A percentile compares a stretch with the other conserved stretches of the same genome.
These are phyloP conservation scores for Catharus fuscescens DNA, from an alignment of 2,113 vertebrate species.

Conservation along the genomic window DNA sequence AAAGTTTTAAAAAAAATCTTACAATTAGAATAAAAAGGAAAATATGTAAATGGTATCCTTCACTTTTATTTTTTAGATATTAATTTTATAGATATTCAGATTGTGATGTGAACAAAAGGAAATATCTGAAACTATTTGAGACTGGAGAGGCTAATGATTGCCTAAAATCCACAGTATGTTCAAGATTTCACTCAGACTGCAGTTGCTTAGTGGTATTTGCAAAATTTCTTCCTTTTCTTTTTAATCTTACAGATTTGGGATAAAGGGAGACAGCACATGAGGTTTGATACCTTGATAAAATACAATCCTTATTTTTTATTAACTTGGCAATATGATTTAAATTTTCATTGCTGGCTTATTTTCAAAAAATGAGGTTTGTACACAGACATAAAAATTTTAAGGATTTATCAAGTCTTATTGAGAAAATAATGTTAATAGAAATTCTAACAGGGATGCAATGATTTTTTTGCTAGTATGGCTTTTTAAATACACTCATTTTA, in stretches of 20 bases:
- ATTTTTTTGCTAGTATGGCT: background rate
- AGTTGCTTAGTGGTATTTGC: background rate
- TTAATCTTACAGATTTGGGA: background rate
- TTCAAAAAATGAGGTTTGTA: background rate
- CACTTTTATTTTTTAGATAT: background rate
- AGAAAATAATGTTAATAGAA: background rate
- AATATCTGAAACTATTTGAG: background rate
- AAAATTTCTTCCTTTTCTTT: background rate
- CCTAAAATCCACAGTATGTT: background rate
- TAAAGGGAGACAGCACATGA: background rate
- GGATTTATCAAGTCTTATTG: background rate
- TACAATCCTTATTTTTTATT: background rate
- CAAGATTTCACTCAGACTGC: background rate
- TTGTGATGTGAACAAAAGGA: background rate
- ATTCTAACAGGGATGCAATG: background rate
- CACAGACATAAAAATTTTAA: background rate
- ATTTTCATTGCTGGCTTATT: background rate
- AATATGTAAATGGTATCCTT: background rate
- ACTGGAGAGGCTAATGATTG: background rate
- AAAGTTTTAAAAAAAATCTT: background rate
- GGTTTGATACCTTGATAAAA: background rate
- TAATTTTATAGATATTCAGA: background rate
- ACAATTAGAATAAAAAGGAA: background rate
- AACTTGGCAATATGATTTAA: background rate
- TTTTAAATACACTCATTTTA: background rate